Evolutionary conservation across 2,113 vertebrate species (phyloP), one percentile per base, ranked within the genome.

Genomic region (Embiotoca jacksoni): DNA sequence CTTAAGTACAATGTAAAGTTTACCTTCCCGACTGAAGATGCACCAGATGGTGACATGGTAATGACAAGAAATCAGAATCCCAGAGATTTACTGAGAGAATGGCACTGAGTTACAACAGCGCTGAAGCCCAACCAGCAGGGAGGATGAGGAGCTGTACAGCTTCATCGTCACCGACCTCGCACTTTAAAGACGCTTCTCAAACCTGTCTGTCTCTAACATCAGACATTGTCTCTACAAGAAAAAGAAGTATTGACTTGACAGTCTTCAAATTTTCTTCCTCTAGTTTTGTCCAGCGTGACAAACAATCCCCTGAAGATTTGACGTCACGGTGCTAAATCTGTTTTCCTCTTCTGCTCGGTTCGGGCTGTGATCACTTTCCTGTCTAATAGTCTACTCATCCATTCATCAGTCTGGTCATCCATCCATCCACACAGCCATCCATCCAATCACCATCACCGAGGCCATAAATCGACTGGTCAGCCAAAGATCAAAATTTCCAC

Each of bases 401-500:
- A 47, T 64, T 23, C 35, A 50, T 57, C 33, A 6, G 16, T 74
- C 35, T 13, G 44, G 49, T 23, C 56, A 58, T 52, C 53, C 46
- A 33, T 67, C 16, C 50, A 14, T 52, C 37, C 35, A 33, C 15
- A 15, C 50, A 75, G 32, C 16, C 50, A 14, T 52, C 37, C 35
- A 33, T n/a, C n/a, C 50, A 77, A 36, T 64, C 53, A 55, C 36
- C 54, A 54, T 62, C 60, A 30, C 41, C 23, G 13, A 61, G 56
- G 23, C 36, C 23, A 23, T 23, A 35, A 72, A 78, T 13, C 63
- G 81, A 73, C 16, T 9, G n/a, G 30, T 47, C 39, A 78, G 32
- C 69, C 35, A 39, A 55, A 61, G 30, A 77, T 62, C 65, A 31
- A 73, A 78, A 85, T 79, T 81, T 83, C 53, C 52, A 53, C 82